Base-by-base conservation (phyloP, 2,113 vertebrate species). In the Nettapus auritus region DNA sequence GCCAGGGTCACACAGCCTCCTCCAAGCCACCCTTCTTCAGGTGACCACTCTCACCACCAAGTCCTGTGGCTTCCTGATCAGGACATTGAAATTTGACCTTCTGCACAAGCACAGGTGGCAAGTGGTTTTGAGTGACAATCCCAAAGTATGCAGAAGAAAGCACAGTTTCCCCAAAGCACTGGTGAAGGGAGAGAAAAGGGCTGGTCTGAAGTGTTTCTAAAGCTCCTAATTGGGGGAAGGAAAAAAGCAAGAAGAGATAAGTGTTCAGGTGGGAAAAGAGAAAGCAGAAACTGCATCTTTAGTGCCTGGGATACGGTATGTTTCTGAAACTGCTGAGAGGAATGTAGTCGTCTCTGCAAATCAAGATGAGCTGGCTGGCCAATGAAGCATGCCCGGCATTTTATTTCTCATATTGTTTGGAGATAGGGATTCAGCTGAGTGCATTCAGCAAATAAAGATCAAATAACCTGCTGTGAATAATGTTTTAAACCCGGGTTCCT, bases 371-470 rank as follows among this genome's bases (percentile, higher is more conserved):
- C 96, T 97, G 59, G 89, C 96, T 96, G 97, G 93, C 94, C 96
- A 97, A 97, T 97, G 93, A 95, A 98, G 97, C 96, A 93, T 97
- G 97, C 90, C 97, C 33, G 0, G 91, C 91, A 93, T 98, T 98
- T 98, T 97, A 97, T 97, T 98, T 97, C 97, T 97, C 94, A 97
- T 97, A 98, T 97, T 98, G 97, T 98, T 98, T 98, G 97, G 97
- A 98, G 97, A 98, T 94, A 90, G 96, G 95, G 97, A 97, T 97
- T 98, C 96, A 97, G 97, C 97, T 96, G 98, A 97, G 96, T 94
- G 98, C 97, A 97, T 97, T 97, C 97, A 95, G 98, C 97, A 98
- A 98, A 98, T 98, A 98, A 98, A 97, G 97, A 98, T 96, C 97
- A 97, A 97, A 97, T 98, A 97, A 97, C 97, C 98, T 96, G 95